Conservation (phyloP, 2,888 invertebrate genomes). For the Pyrrhia umbra region DNA sequence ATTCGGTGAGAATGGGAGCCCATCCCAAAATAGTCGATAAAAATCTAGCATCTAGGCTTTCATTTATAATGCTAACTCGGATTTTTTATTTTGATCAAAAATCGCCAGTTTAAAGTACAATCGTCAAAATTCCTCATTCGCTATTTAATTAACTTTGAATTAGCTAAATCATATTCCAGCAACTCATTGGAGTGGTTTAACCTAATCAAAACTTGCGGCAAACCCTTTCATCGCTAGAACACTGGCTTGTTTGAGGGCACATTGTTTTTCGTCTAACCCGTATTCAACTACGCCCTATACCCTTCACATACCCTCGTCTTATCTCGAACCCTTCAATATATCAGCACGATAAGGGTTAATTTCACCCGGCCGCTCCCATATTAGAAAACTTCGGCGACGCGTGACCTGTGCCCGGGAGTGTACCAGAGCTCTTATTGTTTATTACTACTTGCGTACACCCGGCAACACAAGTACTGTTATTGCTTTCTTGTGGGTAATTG, state of each 20-base stretch:
- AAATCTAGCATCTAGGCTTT: background rate
- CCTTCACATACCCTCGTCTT: constrained; percentile 38
- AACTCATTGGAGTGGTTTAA: constrained; percentile 21
- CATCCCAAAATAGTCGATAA: too few relatives aligned
- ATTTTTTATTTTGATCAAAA: background rate
- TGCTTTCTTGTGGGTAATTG: constrained; percentile 32
- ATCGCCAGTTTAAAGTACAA: background rate
- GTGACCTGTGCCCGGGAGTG: constrained; percentile 48
- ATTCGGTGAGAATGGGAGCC: too few relatives aligned
- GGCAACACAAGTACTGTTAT: constrained; percentile 52
- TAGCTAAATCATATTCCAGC: constrained; percentile 21
- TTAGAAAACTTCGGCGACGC: constrained; percentile 63
- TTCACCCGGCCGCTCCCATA: constrained; percentile 50
- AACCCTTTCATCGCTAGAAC: constrained; percentile 22
- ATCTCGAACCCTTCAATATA: constrained; percentile 58
- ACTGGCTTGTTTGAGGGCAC: constrained; percentile 29
- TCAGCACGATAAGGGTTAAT: constrained; percentile 58
- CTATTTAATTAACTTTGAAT: background rate
- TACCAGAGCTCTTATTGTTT: constrained; percentile 45
- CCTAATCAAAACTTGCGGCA: constrained; percentile 41
- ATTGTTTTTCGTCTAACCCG: constrained; percentile 41
- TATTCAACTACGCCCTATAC: constrained; percentile 18
- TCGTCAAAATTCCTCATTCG: background rate
- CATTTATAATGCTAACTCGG: background rate
- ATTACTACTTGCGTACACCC: constrained; percentile 50